Evolutionary conservation across 2,888 invertebrate genomes (phyloP), one percentile per base, ranked within the genome.

Genomic region (Heliconius ismenius): DNA sequence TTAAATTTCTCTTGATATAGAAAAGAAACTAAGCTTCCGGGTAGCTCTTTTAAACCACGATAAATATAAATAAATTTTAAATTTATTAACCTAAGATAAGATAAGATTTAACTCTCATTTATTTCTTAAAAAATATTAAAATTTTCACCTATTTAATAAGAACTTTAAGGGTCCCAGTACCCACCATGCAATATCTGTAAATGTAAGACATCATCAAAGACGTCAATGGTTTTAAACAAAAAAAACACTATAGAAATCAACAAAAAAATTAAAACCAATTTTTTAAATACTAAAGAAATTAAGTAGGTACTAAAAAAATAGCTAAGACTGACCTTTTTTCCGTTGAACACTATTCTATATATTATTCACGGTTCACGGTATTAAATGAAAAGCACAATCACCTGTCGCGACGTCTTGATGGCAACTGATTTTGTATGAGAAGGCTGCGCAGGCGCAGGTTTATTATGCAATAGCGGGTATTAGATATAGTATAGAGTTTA

Each of bases 381-480:
- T 28, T 43, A 21, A 43, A 60, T 28, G 21, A 24, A 26, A 63
- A 73, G 28, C 73, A 73, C 73, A 73, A 21, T 58, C 72, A 76
- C 72, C 72, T 58, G 64, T 39, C 72, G 64, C 81, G 79, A 78
- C 83, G 81, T 81, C 80, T 81, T 79, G 81, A 81, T 81, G 79
- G 79, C 80, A 80, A 88, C 87, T 87, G 83, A 79, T 74, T 78
- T 75, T 81, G 80, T 82, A 67, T 78, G 60, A 80, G 68, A 54
- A 82, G 81, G 75, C 79, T 85, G 84, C 84, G 82, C 74, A 21
- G 18, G 81, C 83, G 84, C 81, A 82, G 64, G 81, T 77, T 69
- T 26, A 39, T 81, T 81, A 79, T 72, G 80, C 79, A 81, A 80
- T 39, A 10, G 15, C 39, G 49, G 26, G 28, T 67, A 67, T 73